Conservation (phyloP, 2,113 vertebrate species). For the Clinocottus analis region DNA sequence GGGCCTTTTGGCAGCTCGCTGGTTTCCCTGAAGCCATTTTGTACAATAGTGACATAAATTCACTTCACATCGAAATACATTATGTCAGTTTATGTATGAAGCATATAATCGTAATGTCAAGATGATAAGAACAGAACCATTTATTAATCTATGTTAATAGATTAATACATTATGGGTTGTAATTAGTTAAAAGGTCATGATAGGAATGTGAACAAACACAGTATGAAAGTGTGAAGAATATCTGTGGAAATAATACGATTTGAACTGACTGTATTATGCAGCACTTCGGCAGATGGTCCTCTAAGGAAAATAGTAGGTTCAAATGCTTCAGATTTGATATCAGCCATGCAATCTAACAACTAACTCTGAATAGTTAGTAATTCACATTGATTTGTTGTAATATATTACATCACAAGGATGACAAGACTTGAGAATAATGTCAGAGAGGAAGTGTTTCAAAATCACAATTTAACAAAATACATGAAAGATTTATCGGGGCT, state of each 20-base stretch:
- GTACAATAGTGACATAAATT: slow-evolving; percentile 35
- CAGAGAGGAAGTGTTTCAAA: slow-evolving; percentile 50
- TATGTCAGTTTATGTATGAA: slow-evolving; percentile 32
- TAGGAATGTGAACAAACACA: background rate
- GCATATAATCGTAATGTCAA: slow-evolving; percentile 37
- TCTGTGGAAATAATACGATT: slow-evolving; percentile 17
- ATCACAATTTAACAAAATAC: slow-evolving; percentile 61
- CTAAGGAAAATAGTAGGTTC: slow-evolving; percentile 17
- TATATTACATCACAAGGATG: slow-evolving; percentile 28
- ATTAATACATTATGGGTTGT: background rate
- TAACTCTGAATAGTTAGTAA: slow-evolving; percentile 25
- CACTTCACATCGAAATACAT: slow-evolving; percentile 12
- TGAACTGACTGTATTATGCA: background rate
- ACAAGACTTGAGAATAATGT: slow-evolving; percentile 36
- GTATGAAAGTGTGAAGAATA: slow-evolving; percentile 7
- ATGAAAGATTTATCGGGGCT: slow-evolving; percentile 49
- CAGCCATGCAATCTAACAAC: slow-evolving; percentile 12
- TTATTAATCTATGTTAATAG: slow-evolving; percentile 10
- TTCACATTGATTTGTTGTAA: slow-evolving; percentile 45
- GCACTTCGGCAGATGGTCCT: slow-evolving; percentile 10
- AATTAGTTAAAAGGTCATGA: background rate
- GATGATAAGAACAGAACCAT: slow-evolving; percentile 22
- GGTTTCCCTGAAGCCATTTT: slow-evolving; percentile 30
- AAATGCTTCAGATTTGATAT: slow-evolving; percentile 31
- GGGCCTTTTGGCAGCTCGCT: slow-evolving; percentile 46